These are phyloP conservation scores for Tetragonula clypearis DNA, from an alignment of 1,140 invertebrate species.

Conservation along the genomic window DNA sequence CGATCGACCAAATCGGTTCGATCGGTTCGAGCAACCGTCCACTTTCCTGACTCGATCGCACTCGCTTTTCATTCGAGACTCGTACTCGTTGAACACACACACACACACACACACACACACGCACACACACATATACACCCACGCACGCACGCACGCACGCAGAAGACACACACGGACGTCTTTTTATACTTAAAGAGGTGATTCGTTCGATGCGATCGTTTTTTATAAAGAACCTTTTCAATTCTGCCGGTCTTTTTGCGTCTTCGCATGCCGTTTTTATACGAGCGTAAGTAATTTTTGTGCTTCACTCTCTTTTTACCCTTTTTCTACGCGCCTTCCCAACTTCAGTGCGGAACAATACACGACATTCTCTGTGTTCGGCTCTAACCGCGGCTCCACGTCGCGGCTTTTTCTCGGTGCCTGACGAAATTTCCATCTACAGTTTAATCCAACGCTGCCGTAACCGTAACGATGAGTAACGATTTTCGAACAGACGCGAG, in stretches of 20 bases:
- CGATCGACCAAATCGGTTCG: not conserved
- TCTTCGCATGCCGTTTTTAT: conserved; percentile 34
- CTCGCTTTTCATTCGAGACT: conserved; percentile 12
- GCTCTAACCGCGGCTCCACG: not conserved
- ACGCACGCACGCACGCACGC: not conserved
- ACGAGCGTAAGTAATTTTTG: conserved; percentile 24
- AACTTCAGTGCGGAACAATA: not conserved
- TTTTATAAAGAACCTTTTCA: conserved; percentile 21
- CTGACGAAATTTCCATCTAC: not conserved
- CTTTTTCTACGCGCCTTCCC: conserved; percentile 8
- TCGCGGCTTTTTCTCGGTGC: not conserved
- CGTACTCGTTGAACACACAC: conserved; percentile 2
- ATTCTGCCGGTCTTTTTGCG: conserved; percentile 22
- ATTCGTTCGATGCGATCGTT: conserved; percentile 32
- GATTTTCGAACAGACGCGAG: not conserved
- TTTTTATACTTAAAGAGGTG: conserved; percentile 37
- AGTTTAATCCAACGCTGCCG: not conserved
- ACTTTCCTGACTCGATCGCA: conserved; percentile 3
- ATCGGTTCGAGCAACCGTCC: conserved; percentile 5
- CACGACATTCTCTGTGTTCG: not conserved
- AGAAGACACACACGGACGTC: conserved; percentile 3
- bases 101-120: not conserved
- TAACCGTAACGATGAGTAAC: not conserved
- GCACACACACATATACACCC: not conserved
- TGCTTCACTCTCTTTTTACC: not conserved